Evolutionary conservation across 92 coral and sea anemone genomes (phyloP).

Genomic region (Palythoa grandis): DNA sequence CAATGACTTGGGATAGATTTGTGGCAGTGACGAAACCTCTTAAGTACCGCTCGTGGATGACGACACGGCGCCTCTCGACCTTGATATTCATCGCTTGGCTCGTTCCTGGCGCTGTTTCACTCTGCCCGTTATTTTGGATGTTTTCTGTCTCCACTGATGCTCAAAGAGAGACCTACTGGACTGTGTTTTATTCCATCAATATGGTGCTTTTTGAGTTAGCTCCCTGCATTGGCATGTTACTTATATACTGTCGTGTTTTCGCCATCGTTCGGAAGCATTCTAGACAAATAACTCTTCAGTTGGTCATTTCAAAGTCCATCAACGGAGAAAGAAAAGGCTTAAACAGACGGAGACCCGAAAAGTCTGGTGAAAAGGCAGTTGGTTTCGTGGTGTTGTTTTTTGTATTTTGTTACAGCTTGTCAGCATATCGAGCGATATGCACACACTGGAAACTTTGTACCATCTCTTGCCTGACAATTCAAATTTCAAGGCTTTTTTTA

Average conservation of each 20-base stretch:
- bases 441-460: slow-evolving; percentile 59
- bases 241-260: slow-evolving; percentile 48
- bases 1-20: slow-evolving; percentile 73
- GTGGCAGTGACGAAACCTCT: slow-evolving; percentile 74
- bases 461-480: slow-evolving; percentile 34
- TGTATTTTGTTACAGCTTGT: slow-evolving; percentile 65
- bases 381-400: slow-evolving; percentile 74
- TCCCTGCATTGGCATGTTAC: slow-evolving; percentile 49
- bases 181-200: slow-evolving; percentile 31
- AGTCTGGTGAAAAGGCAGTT: slow-evolving; percentile 68
- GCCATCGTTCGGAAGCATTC: slow-evolving; percentile 51
- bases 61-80: slow-evolving; percentile 39
- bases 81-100: slow-evolving; percentile 63
- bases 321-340: not conserved
- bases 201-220: slow-evolving; percentile 54
- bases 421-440: slow-evolving; percentile 70
- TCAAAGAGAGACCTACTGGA: slow-evolving; percentile 29
- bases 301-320: slow-evolving; percentile 14
- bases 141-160: slow-evolving; percentile 12
- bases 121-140: slow-evolving; percentile 64
- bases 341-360: slow-evolving; percentile 21
- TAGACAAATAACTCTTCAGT: slow-evolving; percentile 30
- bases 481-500: slow-evolving; percentile 61
- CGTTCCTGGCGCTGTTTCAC: slow-evolving; percentile 54
- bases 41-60: slow-evolving; percentile 62